These are phyloP conservation scores for Caloenas nicobarica DNA, from an alignment of 2,113 vertebrate genomes.

Conservation along the genomic window DNA sequence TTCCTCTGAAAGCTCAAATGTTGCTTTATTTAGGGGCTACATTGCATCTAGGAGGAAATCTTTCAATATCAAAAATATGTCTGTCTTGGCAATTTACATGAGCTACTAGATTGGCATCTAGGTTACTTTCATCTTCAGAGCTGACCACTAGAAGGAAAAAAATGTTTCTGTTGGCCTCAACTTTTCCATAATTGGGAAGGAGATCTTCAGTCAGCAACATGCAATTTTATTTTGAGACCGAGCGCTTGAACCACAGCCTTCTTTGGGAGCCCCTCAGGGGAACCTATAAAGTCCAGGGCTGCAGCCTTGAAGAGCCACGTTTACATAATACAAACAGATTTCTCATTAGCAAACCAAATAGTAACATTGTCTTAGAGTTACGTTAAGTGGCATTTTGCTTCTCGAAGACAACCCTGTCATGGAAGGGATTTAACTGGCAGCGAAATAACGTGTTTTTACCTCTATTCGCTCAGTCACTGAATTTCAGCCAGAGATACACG, in stretches of 20 bases:
- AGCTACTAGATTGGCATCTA: neutral
- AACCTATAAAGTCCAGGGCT: neutral
- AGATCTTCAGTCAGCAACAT: neutral
- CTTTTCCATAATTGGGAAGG: neutral
- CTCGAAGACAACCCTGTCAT: neutral
- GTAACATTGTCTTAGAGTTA: neutral
- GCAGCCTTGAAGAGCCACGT: neutral
- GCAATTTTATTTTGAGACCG: neutral
- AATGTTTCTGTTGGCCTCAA: neutral
- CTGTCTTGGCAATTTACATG: neutral
- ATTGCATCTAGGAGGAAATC: neutral
- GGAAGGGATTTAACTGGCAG: neutral
- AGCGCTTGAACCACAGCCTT: neutral
- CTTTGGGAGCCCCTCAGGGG: neutral
- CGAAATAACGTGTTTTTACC: neutral
- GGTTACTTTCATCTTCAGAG: neutral
- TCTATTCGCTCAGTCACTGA: neutral
- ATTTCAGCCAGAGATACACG: neutral
- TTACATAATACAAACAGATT: neutral
- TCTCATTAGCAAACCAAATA: neutral
- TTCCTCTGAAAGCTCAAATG: neutral
- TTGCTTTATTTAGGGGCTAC: neutral
- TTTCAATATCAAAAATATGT: neutral
- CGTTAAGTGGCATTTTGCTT: neutral
- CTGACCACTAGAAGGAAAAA: neutral